Percentiles rank a stretch among this genome's conserved stretches.
phyloP scores from a whole-genome alignment of 1,140 invertebrate species.

The Pseudachorutes palmiensis region DNA sequence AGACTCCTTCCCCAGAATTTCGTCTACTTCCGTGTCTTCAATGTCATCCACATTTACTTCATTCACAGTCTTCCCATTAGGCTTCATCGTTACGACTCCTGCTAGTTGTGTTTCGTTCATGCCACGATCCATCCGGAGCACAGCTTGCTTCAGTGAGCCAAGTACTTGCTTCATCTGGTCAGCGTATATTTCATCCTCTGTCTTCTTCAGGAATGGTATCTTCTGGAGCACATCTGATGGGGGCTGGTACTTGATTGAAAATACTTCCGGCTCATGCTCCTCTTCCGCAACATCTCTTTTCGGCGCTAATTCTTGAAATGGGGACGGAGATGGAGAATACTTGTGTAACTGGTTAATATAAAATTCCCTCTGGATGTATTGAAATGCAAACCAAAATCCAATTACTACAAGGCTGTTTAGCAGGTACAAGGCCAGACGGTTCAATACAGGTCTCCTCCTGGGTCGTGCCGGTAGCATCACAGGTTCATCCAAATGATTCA shows the following conservation, averaged over 20 bases:
- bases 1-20: not conserved
- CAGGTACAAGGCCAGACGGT: too few relatives aligned
- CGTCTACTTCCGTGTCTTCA: not conserved
- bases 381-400: too few relatives aligned
- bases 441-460: too few relatives aligned
- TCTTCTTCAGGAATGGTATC: not conserved
- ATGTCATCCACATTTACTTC: not conserved
- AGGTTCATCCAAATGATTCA: too few relatives aligned
- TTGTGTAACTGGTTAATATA: not conserved
- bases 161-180: constrained; percentile 1
- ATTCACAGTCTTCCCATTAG: not conserved
- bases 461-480: too few relatives aligned
- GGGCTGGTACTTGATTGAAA: not conserved
- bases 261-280: not conserved
- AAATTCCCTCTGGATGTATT: not conserved
- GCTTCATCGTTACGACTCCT: not conserved
- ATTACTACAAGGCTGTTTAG: too few relatives aligned
- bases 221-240: constrained; percentile 1
- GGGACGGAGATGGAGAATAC: not conserved
- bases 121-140: not conserved
- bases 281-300: not conserved
- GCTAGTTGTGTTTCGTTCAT: not conserved
- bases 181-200: not conserved
- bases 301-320: not conserved
- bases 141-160: not conserved